Evolutionary conservation across 2,888 invertebrate genomes (phyloP).

Genomic region (Ichneumoninae sp.): DNA sequence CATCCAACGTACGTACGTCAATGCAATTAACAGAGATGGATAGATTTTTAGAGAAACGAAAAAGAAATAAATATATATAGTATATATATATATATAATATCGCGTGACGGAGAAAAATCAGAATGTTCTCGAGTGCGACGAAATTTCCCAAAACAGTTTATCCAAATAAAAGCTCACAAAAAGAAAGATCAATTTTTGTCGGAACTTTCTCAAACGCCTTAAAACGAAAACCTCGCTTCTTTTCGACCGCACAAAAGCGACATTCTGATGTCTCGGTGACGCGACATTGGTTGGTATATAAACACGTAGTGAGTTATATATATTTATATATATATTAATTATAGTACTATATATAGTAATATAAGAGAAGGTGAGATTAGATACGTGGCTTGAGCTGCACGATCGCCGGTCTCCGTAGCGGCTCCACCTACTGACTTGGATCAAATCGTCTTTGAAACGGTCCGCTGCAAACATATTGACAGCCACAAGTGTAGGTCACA

Average conservation of each 20-base stretch:
- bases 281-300: constrained; percentile 41
- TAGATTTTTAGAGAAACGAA: constrained; percentile 37
- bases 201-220: too few species aligned
- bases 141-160: too few species aligned
- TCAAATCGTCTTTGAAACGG: constrained; percentile 84
- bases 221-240: too few species aligned
- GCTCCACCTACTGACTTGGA: constrained; percentile 85
- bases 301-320: constrained; percentile 61
- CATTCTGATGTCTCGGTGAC: constrained; percentile 4
- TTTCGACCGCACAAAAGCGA: not conserved
- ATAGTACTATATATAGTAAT: constrained; percentile 82
- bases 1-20: constrained; percentile 69
- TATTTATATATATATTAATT: constrained; percentile 68
- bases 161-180: too few species aligned
- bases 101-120: not conserved
- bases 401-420: constrained; percentile 83
- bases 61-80: constrained; percentile 44
- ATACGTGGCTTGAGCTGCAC: constrained; percentile 85
- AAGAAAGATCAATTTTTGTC: too few species aligned
- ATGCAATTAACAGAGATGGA: constrained; percentile 63
- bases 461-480: constrained; percentile 84
- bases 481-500: constrained; percentile 83
- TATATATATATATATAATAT: constrained; percentile 39
- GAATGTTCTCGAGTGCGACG: not conserved
- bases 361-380: constrained; percentile 85